Base-by-base conservation (phyloP, 2,797 vertebrate genomes). In the Bradypus variegatus region DNA sequence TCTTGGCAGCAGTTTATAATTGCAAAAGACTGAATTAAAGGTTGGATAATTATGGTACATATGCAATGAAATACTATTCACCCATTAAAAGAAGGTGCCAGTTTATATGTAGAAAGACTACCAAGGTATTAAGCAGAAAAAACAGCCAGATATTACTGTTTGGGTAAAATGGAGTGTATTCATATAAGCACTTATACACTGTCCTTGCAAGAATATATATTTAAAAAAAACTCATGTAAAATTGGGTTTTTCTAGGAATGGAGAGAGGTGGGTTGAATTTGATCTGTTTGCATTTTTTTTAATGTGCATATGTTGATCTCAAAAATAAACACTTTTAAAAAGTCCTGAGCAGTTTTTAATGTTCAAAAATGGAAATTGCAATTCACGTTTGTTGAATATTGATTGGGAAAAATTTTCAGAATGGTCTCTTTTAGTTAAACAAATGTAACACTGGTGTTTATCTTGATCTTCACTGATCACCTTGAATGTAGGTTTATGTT, bases 391-490 rank as follows among this genome's bases (percentile, higher is more conserved):
- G 60, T 90, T 70, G 53, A 84, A 16, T 88, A 91, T 93, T 78
- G 25, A 58, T 70, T 87, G 5, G 2, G 29, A 84, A 95, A 86
- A 82, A 73, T 31, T 65, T n/a, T 88, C 67, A 92, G 53, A 91
- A 83, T n/a, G 3, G 29, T 93, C 5, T 86, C 16, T 65, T 53
- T 90, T 77, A 80, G 27, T 85, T 89, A 90, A 90, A 73, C 12
- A 77, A 29, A 76, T 48, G 84, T 86, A 79, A 91, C 82, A 29
- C n/a, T n/a, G 6, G 1, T 72, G 38, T 76, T 88, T 91, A 48
- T 81, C 87, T 85, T 84, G 27, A 45, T 86, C 76, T 91, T 82
- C 89, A 86, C 18, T 73, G 70, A 58, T 86, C 89, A 31, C 64
- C 75, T 82, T 69, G 36, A 85, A 65, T 64, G 38, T 21, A 80